Base-by-base conservation (phyloP, 2,888 invertebrate genomes). In the Tetragnatha montana region DNA sequence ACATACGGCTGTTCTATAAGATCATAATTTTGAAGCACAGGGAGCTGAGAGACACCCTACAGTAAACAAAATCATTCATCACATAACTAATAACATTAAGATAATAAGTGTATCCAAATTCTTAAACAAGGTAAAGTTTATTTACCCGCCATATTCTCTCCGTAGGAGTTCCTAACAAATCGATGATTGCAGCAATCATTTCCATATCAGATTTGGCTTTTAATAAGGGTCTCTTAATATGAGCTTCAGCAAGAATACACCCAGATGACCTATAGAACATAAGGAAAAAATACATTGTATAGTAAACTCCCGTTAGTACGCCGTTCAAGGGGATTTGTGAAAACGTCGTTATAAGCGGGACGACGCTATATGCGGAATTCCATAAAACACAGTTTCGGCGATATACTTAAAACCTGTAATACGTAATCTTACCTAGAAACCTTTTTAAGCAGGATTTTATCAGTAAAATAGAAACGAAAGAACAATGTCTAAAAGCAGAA, bases 221-320 rank as follows among this genome's bases (percentile, higher is more conserved):
- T 47, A 85, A 89, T 60, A 89, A 35, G 21, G 83, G 69, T 49
- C 71, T 81, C 49, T 75, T 85, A 17, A 69, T 14, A n/a, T 81
- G 14, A n/a, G 85, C 51, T 73, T 89, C 89, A 49, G 80, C 81
- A 60, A 89, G 76, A 76, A 89, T 81, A 60, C 89, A 89, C 8
- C 85, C 89, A 71, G 83, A 73, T 49, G 86, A 49, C 85, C 85
- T 85, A 21, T 70, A 78, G 50, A 21, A 50, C 7, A 49, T n/a
- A 51, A 8, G n/a, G n/a, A 51, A 7, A 6, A 19, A 22, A 12
- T 21, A 73, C 22, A 73, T 19, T 6, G 6, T n/a, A n/a, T n/a
- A n/a, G n/a, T n/a, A n/a, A n/a, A n/a, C n/a, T n/a, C n/a, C n/a
- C n/a, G n/a, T n/a, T n/a, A n/a, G n/a, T n/a, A n/a, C n/a, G n/a